Evolutionary conservation across 1,140 invertebrate species (phyloP), one percentile per base, ranked within the genome.

Genomic region (Neotoxoptera formosana): DNA sequence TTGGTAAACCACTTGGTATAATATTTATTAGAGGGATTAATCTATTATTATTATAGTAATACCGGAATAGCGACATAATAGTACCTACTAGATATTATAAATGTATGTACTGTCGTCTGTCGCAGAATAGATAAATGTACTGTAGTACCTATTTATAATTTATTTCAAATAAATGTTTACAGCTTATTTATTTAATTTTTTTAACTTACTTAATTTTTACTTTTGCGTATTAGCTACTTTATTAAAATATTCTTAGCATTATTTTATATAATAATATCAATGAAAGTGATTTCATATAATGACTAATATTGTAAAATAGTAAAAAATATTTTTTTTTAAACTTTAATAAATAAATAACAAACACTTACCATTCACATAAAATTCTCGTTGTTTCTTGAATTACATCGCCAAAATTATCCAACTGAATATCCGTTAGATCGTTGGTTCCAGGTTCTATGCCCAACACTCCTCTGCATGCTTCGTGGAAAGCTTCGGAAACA

Each of bases 321-420:
- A 14, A 60, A 60, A 30, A 60, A 2, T 8, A 67, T 17, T 76
- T 17, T 17, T 76, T 41, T 41, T 41, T 41, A 41, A n/a, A 1
- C 11, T n/a, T 17, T 67, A 21, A 45, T 81, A 41, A 51, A 53
- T 88, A 53, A 53, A 53, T 53, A 17, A 20, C 17, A 53, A 53
- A 23, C 51, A 83, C 90, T 23, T 4, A 93, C 91, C 91, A 93
- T 93, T 93, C 91, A 9, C 91, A 93, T 25, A 93, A n/a, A 53
- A 93, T 93, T 86, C 91, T 83, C 7, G 91, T 93, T 11, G 91
- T 93, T 86, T 93, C 91, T 53, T 93, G 91, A 53, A 93, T 51
- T 6, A 93, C 91, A 25, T 93, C 47, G 41, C 91, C 91, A 9
- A 93, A 93, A 56, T 93, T 93, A 53, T 93, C 91, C 25, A 93